These are phyloP conservation scores for Ypsolopha scabrella DNA, from an alignment of 2,888 invertebrate genomes.

Conservation along the genomic window DNA sequence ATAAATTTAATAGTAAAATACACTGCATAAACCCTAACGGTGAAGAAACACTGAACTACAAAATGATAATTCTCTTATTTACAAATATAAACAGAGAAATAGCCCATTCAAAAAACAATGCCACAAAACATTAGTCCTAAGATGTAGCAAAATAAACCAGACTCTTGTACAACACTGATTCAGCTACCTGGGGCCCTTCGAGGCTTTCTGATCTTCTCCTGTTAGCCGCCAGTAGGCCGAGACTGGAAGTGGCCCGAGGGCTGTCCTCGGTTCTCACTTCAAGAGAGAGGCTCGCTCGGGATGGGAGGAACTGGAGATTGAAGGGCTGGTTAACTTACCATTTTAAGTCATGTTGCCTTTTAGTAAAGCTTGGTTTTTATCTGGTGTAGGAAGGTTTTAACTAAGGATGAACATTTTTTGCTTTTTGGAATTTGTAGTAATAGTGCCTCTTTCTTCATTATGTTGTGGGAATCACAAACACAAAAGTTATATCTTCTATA, in stretches of 20 bases:
- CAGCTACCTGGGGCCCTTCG: constrained; percentile 67
- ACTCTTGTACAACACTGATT: constrained; percentile 28
- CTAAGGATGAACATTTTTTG: too few species aligned
- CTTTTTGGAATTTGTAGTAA: too few species aligned
- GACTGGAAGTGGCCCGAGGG: constrained; percentile 48
- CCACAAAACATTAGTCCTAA: constrained; percentile 14
- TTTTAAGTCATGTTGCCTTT: background rate
- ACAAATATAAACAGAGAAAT: constrained; percentile 9
- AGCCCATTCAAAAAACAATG: constrained; percentile 8
- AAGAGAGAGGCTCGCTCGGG: constrained; percentile 72
- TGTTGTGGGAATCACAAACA: too few species aligned
- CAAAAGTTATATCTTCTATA: too few species aligned
- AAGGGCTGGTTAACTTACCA: background rate
- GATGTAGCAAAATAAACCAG: constrained; percentile 9
- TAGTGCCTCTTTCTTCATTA: too few species aligned
- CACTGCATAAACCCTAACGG: too few species aligned
- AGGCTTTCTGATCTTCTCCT: constrained; percentile 71
- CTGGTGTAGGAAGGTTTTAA: too few species aligned
- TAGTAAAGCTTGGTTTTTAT: too few species aligned
- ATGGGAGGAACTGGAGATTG: constrained; percentile 61
- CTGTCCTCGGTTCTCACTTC: constrained; percentile 69
- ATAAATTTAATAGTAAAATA: background rate
- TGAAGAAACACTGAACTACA: background rate
- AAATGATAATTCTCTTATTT: background rate
- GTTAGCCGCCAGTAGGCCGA: constrained; percentile 47